These are phyloP conservation scores for Laupala kohalensis DNA, from an alignment of 1,140 invertebrate genomes.

Conservation along the genomic window DNA sequence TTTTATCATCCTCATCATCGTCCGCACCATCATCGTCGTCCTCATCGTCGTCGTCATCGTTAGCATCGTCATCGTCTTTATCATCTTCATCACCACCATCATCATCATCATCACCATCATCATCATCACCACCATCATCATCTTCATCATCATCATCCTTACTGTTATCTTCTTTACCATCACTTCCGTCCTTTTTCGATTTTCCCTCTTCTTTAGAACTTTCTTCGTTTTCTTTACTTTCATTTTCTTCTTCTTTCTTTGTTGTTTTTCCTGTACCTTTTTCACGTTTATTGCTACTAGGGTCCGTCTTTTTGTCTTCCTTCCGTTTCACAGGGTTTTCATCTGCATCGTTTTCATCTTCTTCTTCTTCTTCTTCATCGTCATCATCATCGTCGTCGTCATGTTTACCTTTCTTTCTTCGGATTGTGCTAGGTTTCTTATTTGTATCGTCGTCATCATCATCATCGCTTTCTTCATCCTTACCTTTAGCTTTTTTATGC, in stretches of 20 bases:
- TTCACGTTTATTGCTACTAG: no score
- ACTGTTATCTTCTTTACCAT: not conserved
- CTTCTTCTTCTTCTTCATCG: not conserved
- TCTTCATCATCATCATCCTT: slow-evolving; percentile 10
- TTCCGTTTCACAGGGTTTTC: no score
- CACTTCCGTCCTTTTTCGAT: slow-evolving; percentile 7
- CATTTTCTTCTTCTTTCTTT: slow-evolving; percentile 4
- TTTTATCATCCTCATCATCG: not conserved
- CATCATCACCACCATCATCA: not conserved
- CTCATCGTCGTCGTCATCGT: slow-evolving; percentile 10
- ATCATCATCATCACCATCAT: slow-evolving; percentile 21
- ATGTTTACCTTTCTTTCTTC: not conserved
- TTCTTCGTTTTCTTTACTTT: not conserved
- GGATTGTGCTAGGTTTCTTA: no score
- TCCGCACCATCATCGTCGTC: slow-evolving; percentile 2
- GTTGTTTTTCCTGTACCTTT: no score
- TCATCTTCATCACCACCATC: slow-evolving; percentile 22
- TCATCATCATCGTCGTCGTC: not conserved
- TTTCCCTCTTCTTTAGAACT: slow-evolving; percentile 7
- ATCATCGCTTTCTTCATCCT: no score
- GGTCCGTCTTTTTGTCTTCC: no score
- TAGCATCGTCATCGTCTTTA: slow-evolving; percentile 25
- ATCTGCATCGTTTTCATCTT: not conserved
- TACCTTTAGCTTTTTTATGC: no score
- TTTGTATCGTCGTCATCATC: no score